These are phyloP conservation scores for Drosophila sp. DNA, from an alignment of 1,140 invertebrate genomes.

Conservation along the genomic window DNA sequence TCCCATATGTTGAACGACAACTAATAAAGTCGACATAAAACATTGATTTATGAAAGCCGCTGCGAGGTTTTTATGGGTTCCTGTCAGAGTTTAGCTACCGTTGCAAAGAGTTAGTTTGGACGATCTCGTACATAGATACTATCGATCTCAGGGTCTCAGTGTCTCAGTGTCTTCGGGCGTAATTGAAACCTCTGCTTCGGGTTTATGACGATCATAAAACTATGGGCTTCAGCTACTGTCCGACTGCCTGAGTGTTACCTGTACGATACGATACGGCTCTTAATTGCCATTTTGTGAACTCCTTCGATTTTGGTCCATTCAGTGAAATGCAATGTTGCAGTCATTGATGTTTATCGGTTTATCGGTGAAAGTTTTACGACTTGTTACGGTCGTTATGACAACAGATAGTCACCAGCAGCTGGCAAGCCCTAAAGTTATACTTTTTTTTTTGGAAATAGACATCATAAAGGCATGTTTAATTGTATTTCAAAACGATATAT, in stretches of 20 bases:
- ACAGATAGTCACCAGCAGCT: conserved; percentile 19
- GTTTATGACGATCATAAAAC: conserved; percentile 58
- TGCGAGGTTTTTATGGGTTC: conserved; percentile 27
- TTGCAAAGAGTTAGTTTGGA: background rate
- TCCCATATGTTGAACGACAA: conserved; percentile 43
- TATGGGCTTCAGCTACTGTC: conserved; percentile 43
- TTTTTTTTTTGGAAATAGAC: conserved; percentile 7
- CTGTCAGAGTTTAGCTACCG: conserved; percentile 16
- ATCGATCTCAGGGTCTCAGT: too few relatives aligned
- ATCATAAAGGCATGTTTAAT: background rate
- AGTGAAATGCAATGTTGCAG: conserved; percentile 39
- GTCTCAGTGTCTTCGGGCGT: conserved; percentile 23
- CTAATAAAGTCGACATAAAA: conserved; percentile 66
- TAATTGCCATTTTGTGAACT: conserved; percentile 55
- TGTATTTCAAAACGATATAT: too few relatives aligned
- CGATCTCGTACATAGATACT: conserved; percentile 14
- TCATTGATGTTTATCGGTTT: conserved; percentile 66
- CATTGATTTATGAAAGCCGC: conserved; percentile 50
- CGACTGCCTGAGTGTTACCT: conserved; percentile 17
- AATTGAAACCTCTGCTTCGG: conserved; percentile 54
- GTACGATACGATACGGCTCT: background rate
- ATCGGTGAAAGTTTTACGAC: conserved; percentile 78
- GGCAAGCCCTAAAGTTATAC: conserved; percentile 29
- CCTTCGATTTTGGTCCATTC: conserved; percentile 60
- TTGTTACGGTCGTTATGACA: conserved; percentile 59